Base-by-base conservation (phyloP, 2,888 invertebrate species). In the Heteromurus nitidus region DNA sequence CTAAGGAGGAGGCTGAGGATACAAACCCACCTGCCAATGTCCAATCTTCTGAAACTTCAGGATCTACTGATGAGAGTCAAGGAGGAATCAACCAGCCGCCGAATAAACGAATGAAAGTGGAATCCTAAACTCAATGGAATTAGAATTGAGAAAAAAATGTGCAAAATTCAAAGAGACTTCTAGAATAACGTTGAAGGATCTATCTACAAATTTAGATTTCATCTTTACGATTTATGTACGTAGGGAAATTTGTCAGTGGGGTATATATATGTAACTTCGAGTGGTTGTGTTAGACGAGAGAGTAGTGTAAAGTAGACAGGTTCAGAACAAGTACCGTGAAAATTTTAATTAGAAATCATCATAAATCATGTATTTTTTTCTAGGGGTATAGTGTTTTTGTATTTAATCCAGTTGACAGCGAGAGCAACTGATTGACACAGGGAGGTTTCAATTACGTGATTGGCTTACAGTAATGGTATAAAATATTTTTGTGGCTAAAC, bases 41-140 rank as follows among this genome's bases (percentile, higher is more conserved):
- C 20, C n/a, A n/a, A 64, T 13, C 28, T 26, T 11, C 64, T 5
- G 67, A 22, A 22, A 9, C 26, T 42, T 42, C 67, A 3, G 68
- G 58, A 36, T 67, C 67, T 1, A 28, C 36, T 22, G 50, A 47
- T 28, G 77, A 77, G 3, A 62, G 72, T 13, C 36, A 47, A 53
- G 55, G 18, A 55, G 70, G 79, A 58, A 42, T 72, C 44, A 69
- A 22, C 30, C 67, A 77, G 47, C 76, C 65, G 36, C 28, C 70
- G 42, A 79, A 67, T 72, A 79, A 79, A 79, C 62, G 79, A 70
- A 79, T 79, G 79, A 79, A 79, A 24, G 65, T 79, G 47, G 79
- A 79, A 79, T 60, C 79, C 36, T 79, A 72, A 72, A 22, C n/a
- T 24, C 47, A 31, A 13, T 36, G n/a, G n/a, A n/a, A 9, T 36